Percentiles rank a stretch among this genome's conserved stretches.
These are phyloP conservation scores for Athene noctua DNA, from an alignment of 2,113 vertebrate genomes.

Conservation along the genomic window DNA sequence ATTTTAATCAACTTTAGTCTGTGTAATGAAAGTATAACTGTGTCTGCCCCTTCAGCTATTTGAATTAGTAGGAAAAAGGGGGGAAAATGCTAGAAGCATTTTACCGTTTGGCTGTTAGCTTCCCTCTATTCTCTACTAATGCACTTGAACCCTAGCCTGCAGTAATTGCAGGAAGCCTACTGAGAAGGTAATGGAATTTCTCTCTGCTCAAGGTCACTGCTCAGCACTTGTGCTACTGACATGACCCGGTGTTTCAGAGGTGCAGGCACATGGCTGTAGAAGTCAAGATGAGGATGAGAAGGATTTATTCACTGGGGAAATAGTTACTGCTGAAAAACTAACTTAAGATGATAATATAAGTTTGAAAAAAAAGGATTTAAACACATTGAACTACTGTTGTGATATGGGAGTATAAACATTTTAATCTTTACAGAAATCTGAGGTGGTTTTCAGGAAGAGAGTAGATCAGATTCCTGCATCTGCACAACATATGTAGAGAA, in stretches of 20 bases:
- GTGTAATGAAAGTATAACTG: neutral
- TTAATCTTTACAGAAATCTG: neutral
- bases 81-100: neutral
- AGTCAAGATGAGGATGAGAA: neutral
- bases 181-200: slow-evolving; percentile 23
- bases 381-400: neutral
- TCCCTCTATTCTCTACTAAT: neutral
- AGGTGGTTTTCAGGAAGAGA: neutral
- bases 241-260: neutral
- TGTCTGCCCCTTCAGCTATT: neutral
- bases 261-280: neutral
- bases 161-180: neutral
- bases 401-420: fast-evolving
- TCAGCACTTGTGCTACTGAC: neutral
- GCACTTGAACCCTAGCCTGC: slow-evolving; percentile 2
- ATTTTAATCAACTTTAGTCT: slow-evolving; percentile 1
- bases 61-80: neutral
- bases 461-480: neutral
- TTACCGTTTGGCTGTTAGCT: neutral
- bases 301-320: neutral
- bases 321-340: neutral
- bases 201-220: neutral
- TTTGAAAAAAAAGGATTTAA: neutral
- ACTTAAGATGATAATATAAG: neutral
- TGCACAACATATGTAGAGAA: neutral